Evolutionary conservation across 2,888 invertebrate genomes (phyloP), one percentile per base, ranked within the genome.

Genomic region (Yponomeuta malinellus): DNA sequence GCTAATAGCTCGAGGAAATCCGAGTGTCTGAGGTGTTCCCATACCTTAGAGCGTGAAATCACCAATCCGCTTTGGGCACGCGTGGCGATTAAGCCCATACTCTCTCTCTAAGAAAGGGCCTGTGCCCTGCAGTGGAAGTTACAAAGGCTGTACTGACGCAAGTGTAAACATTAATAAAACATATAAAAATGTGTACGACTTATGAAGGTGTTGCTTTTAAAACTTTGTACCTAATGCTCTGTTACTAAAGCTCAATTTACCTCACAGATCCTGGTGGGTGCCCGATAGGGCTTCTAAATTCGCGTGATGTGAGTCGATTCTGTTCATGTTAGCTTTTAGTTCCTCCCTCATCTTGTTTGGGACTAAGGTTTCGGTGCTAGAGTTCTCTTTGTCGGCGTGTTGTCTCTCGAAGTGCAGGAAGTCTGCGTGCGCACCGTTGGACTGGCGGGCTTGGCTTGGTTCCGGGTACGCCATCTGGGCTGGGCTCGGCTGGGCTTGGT

Each of bases 261-360:
- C 67, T 67, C 15, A 63, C 8, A 33, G 64, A 68, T 71, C 63
- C 10, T 73, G 70, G 33, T 73, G 71, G 71, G 63, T 79, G 0
- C 78, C n/a, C 10, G 29, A 88, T 12, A 92, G 74, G 0, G 82
- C 73, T 43, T 92, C 91, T 29, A 93, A 74, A 74, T 85, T 90
- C 72, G 83, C 81, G 71, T 92, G 93, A 73, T 93, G 93, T 0
- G 92, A 93, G 70, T 92, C 92, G 72, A 93, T 91, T 71, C 93
- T 83, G 70, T 92, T 93, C 76, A 93, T 92, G 71, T 92, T 93
- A 1, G 93, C 93, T 75, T 92, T 92, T 0, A 87, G 78, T 6
- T 90, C 90, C 4, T 89, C 87, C 15, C 76, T 71, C 0, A 80
- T 74, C 68, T 81, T 82, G 78, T 74, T 8, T 76, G 74, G 0